Conservation (phyloP, 2,113 vertebrate species). For the Sylvietta virens region DNA sequence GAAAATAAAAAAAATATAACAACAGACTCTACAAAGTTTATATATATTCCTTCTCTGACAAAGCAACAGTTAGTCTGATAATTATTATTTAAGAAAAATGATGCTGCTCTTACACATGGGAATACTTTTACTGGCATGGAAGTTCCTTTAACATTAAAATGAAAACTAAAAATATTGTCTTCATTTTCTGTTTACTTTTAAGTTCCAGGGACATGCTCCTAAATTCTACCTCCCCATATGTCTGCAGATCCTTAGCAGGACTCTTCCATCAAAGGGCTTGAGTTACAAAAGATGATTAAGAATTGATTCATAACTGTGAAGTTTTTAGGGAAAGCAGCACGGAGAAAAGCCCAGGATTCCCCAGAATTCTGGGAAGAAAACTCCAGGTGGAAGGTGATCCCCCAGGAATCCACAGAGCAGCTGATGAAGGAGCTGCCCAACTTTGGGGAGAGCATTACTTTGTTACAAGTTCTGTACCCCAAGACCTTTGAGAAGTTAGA, state of each 20-base stretch:
- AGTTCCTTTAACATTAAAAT: neutral
- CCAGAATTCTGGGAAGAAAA: neutral
- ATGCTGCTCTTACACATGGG: neutral
- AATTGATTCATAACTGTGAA: neutral
- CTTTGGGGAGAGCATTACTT: neutral
- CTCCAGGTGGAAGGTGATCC: neutral
- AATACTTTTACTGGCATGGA: neutral
- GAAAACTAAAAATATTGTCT: neutral
- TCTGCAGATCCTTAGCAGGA: neutral
- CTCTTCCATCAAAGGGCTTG: neutral
- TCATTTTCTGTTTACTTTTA: neutral
- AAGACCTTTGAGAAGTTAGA: neutral
- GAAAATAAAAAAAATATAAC: neutral
- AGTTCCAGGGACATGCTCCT: neutral
- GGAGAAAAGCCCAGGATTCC: neutral
- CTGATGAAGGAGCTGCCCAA: neutral
- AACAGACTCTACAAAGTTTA: neutral
- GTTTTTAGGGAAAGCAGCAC: neutral
- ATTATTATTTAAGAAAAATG: neutral
- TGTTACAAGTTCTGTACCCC: neutral
- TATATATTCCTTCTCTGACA: neutral
- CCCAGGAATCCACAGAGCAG: neutral
- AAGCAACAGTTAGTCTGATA: neutral
- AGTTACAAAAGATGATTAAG: neutral
- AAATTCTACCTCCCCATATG: neutral